Base-by-base conservation (phyloP, 1,140 invertebrate species). In the Drosophila nasuta region DNA sequence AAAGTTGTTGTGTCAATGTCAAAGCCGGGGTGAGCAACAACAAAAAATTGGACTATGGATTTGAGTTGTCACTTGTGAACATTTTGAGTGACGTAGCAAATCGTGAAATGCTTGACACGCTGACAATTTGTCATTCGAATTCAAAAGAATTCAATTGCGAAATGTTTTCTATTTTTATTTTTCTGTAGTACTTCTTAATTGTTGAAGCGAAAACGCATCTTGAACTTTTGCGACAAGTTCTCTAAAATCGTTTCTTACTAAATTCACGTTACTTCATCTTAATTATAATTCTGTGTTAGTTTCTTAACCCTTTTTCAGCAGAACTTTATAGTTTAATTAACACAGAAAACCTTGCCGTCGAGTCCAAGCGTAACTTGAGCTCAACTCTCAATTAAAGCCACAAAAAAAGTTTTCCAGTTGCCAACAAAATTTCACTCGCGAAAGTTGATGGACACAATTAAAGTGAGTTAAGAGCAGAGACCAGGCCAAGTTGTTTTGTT, bases 1-100 rank as follows among this genome's bases (percentile, higher is more conserved):
- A 87, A 88, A 88, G 82, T 87, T 88, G 79, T 71, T 70, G 75
- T 86, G 82, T 87, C 83, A 86, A 86, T 86, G 82, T 86, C 83
- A 86, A 88, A 69, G 58, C 43, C 49, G 56, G 68, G 75, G 81
- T 77, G 66, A 43, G 10, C 5, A 64, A 49, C 33, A 66, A 52
- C 59, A 68, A 54, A 63, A 77, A 70, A 70, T 57, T 58, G 54
- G 67, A 81, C 60, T 69, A 35, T 48, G 15, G 13, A 54, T 56
- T 51, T 6, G 30, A 28, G 11, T 38, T 75, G 64, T 60, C 56
- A 73, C 17, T 67, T 59, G 54, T 67, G 70, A 41, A 67, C 59
- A 57, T 51, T 58, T 58, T 58, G 59, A 51, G 58, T 75, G 58
- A 75, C 41, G 28, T 57, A 63, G 65, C 56, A 66, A 52, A 72